A percentile compares a stretch with the other conserved stretches of the same genome.
Evolutionary conservation across 2,888 invertebrate species (phyloP).

Genomic region (Macrosiphum euphorbiae): DNA sequence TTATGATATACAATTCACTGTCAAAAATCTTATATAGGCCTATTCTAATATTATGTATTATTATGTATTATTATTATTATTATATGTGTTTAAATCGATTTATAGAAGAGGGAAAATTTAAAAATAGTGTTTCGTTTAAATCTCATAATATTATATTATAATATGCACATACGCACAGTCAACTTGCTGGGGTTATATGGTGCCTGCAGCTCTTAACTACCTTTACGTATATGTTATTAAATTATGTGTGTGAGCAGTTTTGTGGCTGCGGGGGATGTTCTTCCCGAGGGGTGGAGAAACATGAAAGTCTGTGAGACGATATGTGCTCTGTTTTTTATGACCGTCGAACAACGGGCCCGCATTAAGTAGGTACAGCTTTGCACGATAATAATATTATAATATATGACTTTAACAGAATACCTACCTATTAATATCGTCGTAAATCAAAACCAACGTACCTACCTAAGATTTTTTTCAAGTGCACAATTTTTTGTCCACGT

Average conservation of each 20-base stretch:
- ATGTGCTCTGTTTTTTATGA: not conserved
- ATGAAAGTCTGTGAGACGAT: not conserved
- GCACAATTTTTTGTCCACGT: not conserved
- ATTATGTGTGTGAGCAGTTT: not conserved
- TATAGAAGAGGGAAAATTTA: not conserved
- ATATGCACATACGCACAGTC: not conserved
- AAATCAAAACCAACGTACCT: not conserved
- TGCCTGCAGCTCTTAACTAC: not conserved
- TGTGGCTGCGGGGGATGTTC: not conserved
- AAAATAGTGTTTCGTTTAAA: not conserved
- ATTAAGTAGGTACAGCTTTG: not conserved
- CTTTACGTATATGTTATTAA: not conserved
- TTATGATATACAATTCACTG: not conserved
- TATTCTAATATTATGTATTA: constrained; percentile 4
- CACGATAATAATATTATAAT: not conserved
- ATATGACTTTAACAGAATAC: not conserved
- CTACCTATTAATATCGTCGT: not conserved
- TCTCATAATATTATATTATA: not conserved
- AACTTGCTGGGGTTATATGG: not conserved
- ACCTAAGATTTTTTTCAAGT: not conserved
- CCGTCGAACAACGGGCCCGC: not conserved
- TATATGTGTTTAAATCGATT: not conserved
- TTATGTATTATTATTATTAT: not conserved
- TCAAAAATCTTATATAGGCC: not conserved
- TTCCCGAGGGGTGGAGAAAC: not conserved